phyloP scores from a whole-genome alignment of 2,888 invertebrate genomes.

The Scaptomyza reducta region DNA sequence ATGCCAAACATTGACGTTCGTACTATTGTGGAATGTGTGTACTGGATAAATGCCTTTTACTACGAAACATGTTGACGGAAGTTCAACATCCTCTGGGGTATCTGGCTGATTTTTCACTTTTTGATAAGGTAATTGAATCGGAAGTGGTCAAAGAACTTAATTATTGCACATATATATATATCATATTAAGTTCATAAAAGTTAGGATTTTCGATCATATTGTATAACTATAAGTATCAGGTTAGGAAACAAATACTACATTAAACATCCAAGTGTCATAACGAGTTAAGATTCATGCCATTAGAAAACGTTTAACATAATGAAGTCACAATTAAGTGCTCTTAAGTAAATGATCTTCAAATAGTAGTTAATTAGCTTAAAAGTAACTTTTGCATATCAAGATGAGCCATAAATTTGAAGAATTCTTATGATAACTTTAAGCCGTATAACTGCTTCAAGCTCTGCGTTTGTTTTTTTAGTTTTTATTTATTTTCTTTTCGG shows the following conservation, averaged over 20 bases:
- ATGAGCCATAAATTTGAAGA: neutral
- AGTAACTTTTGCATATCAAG: no score
- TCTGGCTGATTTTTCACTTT: neutral
- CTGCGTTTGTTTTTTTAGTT: neutral
- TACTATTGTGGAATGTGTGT: neutral
- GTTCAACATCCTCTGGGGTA: neutral
- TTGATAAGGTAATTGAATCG: neutral
- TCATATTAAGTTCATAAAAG: no score
- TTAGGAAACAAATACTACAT: neutral
- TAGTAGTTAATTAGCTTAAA: no score
- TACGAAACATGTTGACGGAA: no score
- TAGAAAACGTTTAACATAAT: no score
- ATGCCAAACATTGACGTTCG: neutral
- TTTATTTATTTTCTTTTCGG: conserved; percentile 14
- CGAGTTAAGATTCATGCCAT: no score
- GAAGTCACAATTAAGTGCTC: no score
- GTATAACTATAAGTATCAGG: neutral
- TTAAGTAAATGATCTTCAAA: no score
- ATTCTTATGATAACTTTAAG: neutral
- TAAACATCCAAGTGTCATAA: no score
- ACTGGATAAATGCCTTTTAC: no score
- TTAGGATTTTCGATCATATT: no score
- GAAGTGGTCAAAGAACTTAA: neutral
- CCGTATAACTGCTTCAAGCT: neutral
- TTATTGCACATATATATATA: no score